Evolutionary conservation across 2,797 vertebrate species (phyloP), one percentile per base, ranked within the genome.

Genomic region (Lacerta viridis): DNA sequence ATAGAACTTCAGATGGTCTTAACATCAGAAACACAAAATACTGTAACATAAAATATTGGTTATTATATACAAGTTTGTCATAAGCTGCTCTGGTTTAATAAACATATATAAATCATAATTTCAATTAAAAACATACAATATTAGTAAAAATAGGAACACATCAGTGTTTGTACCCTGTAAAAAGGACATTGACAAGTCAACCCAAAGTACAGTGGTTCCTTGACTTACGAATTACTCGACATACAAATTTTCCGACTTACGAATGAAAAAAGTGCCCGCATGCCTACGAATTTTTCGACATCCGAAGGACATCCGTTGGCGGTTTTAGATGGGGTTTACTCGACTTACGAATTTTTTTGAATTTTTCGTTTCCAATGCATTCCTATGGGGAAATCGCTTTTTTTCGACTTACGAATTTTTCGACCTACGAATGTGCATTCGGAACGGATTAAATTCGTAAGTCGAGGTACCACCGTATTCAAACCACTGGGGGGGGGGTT

Each of bases 101-200:
- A 98, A 96, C 91, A 96, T 97, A 95, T 97, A 98, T 96, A 98
- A 98, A 99, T 98, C 97, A 97, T 97, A 98, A 71, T 64, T 71
- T 71, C 4, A 64, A 64, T 64, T 64, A 13, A 71, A n/a, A 71
- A 4, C 69, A 71, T 71, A 71, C 27, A 71, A 13, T n/a, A 69
- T 69, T 96, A 97, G 94, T 98, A 97, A 98, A 93, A 98, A 97
- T 97, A 98, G 97, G 97, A 98, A 98, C 97, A 97, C 98, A 98
- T 95, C 97, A 97, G 98, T 98, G 97, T 97, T 98, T 98, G 98
- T 98, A 99, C 98, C 98, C 98, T 99, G 98, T 99, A 98, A 98
- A 98, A 99, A 98, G 97, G 99, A 98, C 97, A 96, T 96, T 86
- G 96, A 98, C 97, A 95, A 97, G 94, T 93, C 96, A 98, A 98